Evolutionary conservation across 1,140 invertebrate species (phyloP).

Genomic region (Halictus rubicundus): DNA sequence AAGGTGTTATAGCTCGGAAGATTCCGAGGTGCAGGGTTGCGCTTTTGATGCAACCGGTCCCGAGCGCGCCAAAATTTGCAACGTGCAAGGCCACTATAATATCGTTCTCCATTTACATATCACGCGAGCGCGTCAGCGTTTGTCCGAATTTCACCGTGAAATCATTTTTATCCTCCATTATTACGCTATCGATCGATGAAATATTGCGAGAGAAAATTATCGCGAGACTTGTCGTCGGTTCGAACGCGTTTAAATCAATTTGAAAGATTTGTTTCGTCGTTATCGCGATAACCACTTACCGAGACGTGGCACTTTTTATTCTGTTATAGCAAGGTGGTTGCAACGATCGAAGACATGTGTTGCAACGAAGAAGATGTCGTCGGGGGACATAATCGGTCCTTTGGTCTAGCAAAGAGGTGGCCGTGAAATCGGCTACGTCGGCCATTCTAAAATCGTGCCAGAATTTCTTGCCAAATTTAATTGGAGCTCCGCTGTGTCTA

Average conservation of each 20-base stretch:
- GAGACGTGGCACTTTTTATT: no score
- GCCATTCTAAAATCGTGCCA: constrained; percentile 46
- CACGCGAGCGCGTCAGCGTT: no score
- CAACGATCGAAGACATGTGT: background rate
- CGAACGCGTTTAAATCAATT: no score
- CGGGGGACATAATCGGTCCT: constrained; percentile 5
- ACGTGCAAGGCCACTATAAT: constrained; percentile 1
- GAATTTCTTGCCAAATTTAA: constrained; percentile 43
- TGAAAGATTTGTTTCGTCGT: no score
- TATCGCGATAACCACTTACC: no score
- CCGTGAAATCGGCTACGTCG: constrained; percentile 47
- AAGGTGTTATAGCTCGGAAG: no score
- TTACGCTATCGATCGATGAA: no score
- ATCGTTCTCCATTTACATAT: no score
- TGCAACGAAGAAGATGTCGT: background rate
- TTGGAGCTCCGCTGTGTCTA: constrained; percentile 20
- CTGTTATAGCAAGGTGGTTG: background rate
- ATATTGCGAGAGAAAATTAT: no score
- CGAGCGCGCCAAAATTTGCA: background rate
- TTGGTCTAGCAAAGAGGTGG: constrained; percentile 10
- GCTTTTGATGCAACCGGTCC: background rate
- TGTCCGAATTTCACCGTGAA: no score
- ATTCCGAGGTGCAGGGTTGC: background rate
- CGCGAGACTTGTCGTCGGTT: no score
- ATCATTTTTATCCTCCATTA: no score